These are phyloP conservation scores for Shinisaurus crocodilurus DNA, from an alignment of 2,113 vertebrate genomes.

Conservation along the genomic window DNA sequence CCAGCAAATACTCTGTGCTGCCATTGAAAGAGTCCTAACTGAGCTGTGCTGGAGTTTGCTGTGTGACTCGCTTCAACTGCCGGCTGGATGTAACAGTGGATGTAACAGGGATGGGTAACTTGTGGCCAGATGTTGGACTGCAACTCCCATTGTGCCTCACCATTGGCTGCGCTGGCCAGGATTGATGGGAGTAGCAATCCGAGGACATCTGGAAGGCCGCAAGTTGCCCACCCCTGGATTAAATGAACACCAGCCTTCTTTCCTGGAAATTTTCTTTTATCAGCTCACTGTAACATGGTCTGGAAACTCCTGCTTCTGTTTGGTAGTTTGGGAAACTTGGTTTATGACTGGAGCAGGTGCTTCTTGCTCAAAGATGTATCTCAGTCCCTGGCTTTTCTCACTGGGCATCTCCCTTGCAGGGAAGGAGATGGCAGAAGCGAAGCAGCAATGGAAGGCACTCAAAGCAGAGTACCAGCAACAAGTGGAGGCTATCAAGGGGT, in stretches of 20 bases:
- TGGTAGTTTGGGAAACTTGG: neutral
- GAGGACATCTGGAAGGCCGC: neutral
- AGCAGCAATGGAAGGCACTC: conserved; percentile 29
- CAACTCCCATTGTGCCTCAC: neutral
- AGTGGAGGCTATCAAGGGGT: conserved; percentile 9
- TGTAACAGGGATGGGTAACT: neutral
- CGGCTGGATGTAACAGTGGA: neutral
- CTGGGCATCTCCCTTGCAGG: neutral
- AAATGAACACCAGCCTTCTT: neutral
- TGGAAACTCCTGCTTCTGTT: neutral
- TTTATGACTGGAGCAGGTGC: neutral
- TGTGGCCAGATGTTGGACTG: neutral
- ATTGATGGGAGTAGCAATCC: neutral
- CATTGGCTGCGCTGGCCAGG: neutral
- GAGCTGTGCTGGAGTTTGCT: neutral
- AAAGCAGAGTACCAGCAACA: conserved; percentile 30
- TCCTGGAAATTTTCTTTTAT: neutral
- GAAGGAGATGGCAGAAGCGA: conserved; percentile 11
- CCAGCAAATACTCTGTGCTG: neutral
- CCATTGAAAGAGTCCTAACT: neutral
- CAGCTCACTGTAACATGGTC: neutral
- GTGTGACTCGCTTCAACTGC: too few relatives aligned
- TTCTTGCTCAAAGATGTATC: neutral
- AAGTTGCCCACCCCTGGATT: neutral
- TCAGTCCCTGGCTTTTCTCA: neutral